phyloP scores from a whole-genome alignment of 2,888 invertebrate genomes.

The Tipula lateralis region DNA sequence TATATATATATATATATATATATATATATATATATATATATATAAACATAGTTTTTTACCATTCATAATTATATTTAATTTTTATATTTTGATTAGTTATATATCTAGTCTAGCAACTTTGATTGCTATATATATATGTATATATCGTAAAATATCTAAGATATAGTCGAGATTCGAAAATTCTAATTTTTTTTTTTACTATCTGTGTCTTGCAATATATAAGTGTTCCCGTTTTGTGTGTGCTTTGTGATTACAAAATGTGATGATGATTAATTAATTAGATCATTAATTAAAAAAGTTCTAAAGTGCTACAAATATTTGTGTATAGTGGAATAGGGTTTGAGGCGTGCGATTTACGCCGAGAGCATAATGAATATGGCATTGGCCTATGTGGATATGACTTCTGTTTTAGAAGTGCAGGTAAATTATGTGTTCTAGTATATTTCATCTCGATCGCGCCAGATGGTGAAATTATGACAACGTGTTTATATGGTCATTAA shows the following conservation, averaged over 20 bases:
- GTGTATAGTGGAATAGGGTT: background rate
- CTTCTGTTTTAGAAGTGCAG: constrained; percentile 72
- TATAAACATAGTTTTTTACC: background rate
- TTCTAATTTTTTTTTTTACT: constrained; percentile 20
- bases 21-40: background rate
- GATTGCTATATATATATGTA: background rate
- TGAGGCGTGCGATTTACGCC: constrained; percentile 34
- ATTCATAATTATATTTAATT: background rate
- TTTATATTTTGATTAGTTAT: background rate
- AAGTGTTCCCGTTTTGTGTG: background rate
- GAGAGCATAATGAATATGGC: constrained; percentile 52
- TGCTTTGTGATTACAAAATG: background rate
- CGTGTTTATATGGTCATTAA: background rate
- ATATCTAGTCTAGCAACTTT: background rate
- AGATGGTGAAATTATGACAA: background rate
- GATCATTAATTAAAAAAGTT: too few species aligned
- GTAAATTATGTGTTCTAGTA: constrained; percentile 46
- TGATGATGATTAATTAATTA: background rate
- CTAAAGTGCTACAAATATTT: too few species aligned
- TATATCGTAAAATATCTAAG: too few species aligned
- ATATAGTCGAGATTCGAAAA: background rate
- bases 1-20: background rate
- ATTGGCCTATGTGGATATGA: constrained; percentile 70
- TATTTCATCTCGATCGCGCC: background rate
- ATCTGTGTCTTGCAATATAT: background rate